Evolutionary conservation across 2,888 invertebrate genomes (phyloP), one percentile per base, ranked within the genome.

Genomic region (Coenonympha glycerion): DNA sequence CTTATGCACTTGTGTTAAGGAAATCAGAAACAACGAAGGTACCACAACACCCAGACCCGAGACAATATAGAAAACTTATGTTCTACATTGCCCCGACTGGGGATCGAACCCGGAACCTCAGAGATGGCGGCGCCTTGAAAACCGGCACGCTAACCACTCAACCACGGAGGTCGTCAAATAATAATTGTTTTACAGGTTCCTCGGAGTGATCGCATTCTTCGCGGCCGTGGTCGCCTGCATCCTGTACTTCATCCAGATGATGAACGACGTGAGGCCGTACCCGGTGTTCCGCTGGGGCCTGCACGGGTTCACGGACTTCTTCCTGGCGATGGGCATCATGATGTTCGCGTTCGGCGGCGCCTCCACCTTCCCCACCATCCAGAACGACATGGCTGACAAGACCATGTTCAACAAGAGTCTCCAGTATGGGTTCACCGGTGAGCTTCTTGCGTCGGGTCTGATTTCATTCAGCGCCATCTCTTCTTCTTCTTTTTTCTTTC

Each of bases 281-380:
- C 13, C 13, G 13, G 80, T 83, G 6, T 77, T 69, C 65, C 89
- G 89, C 51, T 80, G 72, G 66, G 79, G 80, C 6, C 66, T 86
- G 6, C 90, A 90, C 61, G 87, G 87, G 1, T 90, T 91, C 66
- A 45, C 50, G 51, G 90, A 91, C 55, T 92, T 93, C 74, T 92
- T 91, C 70, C 71, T 92, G 21, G 89, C 92, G 0, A 91, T 92
- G 64, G 92, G 93, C 5, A 91, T 91, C 5, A 89, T 93, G 50
- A 80, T 92, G 70, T 93, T 92, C 68, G 89, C 92, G 0, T 92
- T 92, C 65, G 92, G 92, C 3, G 93, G 93, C 2, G 92, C 92
- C 4, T 91, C 92, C 0, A 90, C 92, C 1, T 94, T 94, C 75
- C 93, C 93, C 2, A 93, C 93, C 0, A 92, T 94, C 47, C 93